These are phyloP conservation scores for Hirtodrosophila alboralis DNA, from an alignment of 2,888 invertebrate genomes.

Conservation along the genomic window DNA sequence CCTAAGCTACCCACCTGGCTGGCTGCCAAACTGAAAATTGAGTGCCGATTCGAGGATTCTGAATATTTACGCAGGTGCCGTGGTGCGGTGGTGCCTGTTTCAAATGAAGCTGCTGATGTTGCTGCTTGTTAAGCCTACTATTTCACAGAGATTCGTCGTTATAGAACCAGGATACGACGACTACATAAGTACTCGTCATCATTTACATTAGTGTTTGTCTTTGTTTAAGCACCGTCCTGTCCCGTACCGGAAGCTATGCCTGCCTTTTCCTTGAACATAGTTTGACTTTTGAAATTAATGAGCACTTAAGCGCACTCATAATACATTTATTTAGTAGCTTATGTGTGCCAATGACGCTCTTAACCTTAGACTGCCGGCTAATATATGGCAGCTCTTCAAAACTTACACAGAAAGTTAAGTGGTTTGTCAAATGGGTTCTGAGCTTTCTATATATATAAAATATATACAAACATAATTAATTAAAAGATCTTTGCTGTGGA, in stretches of 20 bases:
- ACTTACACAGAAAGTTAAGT: conserved; percentile 13
- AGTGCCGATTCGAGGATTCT: conserved; percentile 18
- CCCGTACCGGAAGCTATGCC: conserved; percentile 5
- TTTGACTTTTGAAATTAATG: conserved; percentile 74
- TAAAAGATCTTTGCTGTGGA: too few species aligned
- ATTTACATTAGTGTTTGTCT: conserved; percentile 34
- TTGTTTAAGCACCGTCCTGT: conserved; percentile 23
- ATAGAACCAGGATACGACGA: conserved; percentile 1
- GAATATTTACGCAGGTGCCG: conserved; percentile 29
- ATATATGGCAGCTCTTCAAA: conserved; percentile 16
- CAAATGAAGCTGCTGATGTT: conserved; percentile 7
- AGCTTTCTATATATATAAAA: too few species aligned
- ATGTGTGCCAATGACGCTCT: conserved; percentile 45
- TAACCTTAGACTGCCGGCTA: conserved; percentile 25
- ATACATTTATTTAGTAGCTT: conserved; percentile 67
- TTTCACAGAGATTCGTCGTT: conserved; percentile 35
- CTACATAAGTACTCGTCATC: conserved; percentile 32
- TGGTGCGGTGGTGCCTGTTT: conserved; percentile 28
- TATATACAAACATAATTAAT: too few species aligned
- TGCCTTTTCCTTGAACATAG: conserved; percentile 34
- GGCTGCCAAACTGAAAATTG: conserved; percentile 27
- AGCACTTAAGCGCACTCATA: conserved; percentile 80
- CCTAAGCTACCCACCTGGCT: conserved; percentile 7
- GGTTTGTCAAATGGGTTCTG: neutral
- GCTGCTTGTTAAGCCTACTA: conserved; percentile 45